Evolutionary conservation across 2,888 invertebrate species (phyloP), one percentile per base, ranked within the genome.

Genomic region (Brachyopa scutellaris): DNA sequence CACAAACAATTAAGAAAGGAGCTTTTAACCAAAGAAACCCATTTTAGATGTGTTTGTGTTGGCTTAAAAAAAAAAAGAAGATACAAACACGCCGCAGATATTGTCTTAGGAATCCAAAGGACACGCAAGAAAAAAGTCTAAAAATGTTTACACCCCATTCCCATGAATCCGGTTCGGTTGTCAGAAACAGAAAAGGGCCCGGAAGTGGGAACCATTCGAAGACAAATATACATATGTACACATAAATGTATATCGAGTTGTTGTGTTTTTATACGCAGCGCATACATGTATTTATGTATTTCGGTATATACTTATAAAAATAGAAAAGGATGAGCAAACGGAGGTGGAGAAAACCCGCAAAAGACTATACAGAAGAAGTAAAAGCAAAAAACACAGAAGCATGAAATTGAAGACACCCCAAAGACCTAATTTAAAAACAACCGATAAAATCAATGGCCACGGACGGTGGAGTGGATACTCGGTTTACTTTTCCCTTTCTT

Each of bases 341-440:
- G 3, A 62, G n/a, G 7, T 62, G 33, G 5, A 21, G 13, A 40
- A 57, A 5, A 15, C 36, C 40, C 40, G 4, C 29, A 29, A 1
- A 38, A 38, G 9, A n/a, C 29, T 1, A 26, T n/a, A 21, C n/a
- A 23, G 11, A 33, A 15, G n/a, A 9, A 9, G 19, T 26, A 4
- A 15, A 57, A 26, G 9, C 13, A 15, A 13, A 21, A 11, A 21
- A 21, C 57, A 40, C n/a, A n/a, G 45, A 15, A 53, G 45, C 53
- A 55, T 53, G 42, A 55, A 67, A 67, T 45, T 67, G 66, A 67
- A 67, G 55, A 36, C 42, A 36, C 42, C 55, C 67, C 45, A 45
- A 33, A 33, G 67, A 67, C 67, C 55, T 36, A 55, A 47, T 67
- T 57, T 36, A 19, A 55, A 55, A 42, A 36, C 45, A 67, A 36